Evolutionary conservation across 2,113 vertebrate species (phyloP).

Genomic region (Rhinopomastus cyanomelas): DNA sequence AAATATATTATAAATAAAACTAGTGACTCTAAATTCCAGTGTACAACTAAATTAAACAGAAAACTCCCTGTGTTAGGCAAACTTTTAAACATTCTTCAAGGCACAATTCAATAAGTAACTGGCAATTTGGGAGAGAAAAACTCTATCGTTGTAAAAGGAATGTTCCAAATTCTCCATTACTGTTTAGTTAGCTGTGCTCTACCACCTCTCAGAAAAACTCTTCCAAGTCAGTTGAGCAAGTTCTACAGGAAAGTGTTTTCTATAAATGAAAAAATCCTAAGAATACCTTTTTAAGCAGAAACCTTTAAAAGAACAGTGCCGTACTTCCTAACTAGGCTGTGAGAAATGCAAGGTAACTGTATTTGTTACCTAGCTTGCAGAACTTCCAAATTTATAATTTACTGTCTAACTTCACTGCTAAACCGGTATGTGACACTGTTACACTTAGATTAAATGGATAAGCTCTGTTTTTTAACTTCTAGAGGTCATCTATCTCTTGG

Average conservation of each 20-base stretch:
- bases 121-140: background rate
- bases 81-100: background rate
- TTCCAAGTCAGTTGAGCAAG: background rate
- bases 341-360: background rate
- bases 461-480: background rate
- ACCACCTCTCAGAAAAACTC: background rate
- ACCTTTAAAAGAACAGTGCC: background rate
- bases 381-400: background rate
- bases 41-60: background rate
- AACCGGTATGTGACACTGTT: background rate
- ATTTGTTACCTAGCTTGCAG: background rate
- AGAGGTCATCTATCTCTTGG: too few species aligned
- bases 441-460: background rate
- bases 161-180: background rate
- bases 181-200: background rate
- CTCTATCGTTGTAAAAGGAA: background rate
- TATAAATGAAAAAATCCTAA: background rate
- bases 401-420: background rate
- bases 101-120: background rate
- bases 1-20: background rate
- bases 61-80: background rate
- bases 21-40: background rate
- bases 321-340: background rate
- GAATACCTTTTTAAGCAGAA: background rate
- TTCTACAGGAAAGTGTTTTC: background rate